Conservation (phyloP, 2,888 invertebrate species). For the Saturnia pavonia region DNA sequence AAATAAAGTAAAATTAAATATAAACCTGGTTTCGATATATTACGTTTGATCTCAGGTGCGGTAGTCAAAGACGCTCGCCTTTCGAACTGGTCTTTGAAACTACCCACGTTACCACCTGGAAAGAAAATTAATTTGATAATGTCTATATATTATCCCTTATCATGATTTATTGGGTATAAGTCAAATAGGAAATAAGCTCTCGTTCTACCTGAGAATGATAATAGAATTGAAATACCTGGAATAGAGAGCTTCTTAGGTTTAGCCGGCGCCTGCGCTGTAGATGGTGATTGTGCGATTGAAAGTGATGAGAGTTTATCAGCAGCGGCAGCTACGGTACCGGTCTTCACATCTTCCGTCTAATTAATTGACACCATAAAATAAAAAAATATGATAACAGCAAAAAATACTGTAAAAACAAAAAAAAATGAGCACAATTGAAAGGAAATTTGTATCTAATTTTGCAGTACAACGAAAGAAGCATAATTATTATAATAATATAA, state of each 20-base stretch:
- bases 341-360: slow-evolving; percentile 52
- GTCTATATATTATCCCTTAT: not conserved
- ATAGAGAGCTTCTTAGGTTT: slow-evolving; percentile 92
- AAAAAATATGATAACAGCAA: not conserved
- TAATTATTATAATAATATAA: too few relatives aligned
- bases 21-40: slow-evolving; percentile 67
- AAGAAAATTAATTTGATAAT: slow-evolving; percentile 10
- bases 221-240: slow-evolving; percentile 69
- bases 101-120: slow-evolving; percentile 89
- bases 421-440: too few relatives aligned
- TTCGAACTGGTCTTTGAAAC: slow-evolving; percentile 93
- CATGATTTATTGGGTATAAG: not conserved
- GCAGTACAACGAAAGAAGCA: too few relatives aligned
- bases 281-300: slow-evolving; percentile 51
- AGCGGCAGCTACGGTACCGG: slow-evolving; percentile 56
- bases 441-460: too few relatives aligned
- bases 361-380: not conserved
- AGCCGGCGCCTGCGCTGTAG: slow-evolving; percentile 44
- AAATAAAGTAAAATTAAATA: slow-evolving; percentile 11
- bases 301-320: slow-evolving; percentile 70
- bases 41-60: slow-evolving; percentile 70
- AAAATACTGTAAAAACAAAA: not conserved
- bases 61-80: slow-evolving; percentile 86
- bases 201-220: not conserved
- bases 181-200: not conserved